phyloP scores from a whole-genome alignment of 2,888 invertebrate species.

The Polyommatus iphigenia region DNA sequence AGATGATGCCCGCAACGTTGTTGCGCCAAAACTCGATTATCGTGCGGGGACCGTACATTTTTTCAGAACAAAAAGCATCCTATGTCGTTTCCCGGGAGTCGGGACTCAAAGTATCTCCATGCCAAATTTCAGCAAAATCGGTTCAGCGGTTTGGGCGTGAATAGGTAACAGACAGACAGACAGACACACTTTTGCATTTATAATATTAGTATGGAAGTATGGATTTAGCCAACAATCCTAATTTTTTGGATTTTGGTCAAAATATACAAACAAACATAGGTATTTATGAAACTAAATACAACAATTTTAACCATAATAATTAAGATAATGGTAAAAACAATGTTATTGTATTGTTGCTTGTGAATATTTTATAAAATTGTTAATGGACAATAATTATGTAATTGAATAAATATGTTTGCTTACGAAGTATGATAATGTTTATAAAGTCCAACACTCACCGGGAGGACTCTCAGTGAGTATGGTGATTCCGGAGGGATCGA shows the following conservation, averaged over 20 bases:
- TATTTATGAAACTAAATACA: constrained; percentile 3
- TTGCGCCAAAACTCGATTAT: too few species aligned
- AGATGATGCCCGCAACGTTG: too few species aligned
- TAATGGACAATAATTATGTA: not conserved
- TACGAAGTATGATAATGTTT: not conserved
- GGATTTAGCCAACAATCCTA: not conserved
- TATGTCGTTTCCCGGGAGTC: too few species aligned
- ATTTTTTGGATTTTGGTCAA: not conserved
- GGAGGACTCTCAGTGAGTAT: constrained; percentile 84
- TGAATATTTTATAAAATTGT: constrained; percentile 6
- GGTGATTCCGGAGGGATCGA: constrained; percentile 89
- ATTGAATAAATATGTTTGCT: constrained; percentile 2
- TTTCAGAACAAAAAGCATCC: too few species aligned
- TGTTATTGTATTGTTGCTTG: constrained; percentile 1
- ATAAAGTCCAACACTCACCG: constrained; percentile 53
- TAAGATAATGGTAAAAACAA: constrained; percentile 23
- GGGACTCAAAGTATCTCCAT: too few species aligned
- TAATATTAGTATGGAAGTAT: too few species aligned
- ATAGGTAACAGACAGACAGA: too few species aligned
- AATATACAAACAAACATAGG: not conserved
- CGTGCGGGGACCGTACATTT: too few species aligned
- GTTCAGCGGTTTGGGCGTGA: too few species aligned
- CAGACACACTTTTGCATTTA: too few species aligned
- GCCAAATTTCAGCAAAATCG: too few species aligned
- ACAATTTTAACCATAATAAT: not conserved